phyloP scores from a whole-genome alignment of 2,797 vertebrate species.

The Rallus crepitans region DNA sequence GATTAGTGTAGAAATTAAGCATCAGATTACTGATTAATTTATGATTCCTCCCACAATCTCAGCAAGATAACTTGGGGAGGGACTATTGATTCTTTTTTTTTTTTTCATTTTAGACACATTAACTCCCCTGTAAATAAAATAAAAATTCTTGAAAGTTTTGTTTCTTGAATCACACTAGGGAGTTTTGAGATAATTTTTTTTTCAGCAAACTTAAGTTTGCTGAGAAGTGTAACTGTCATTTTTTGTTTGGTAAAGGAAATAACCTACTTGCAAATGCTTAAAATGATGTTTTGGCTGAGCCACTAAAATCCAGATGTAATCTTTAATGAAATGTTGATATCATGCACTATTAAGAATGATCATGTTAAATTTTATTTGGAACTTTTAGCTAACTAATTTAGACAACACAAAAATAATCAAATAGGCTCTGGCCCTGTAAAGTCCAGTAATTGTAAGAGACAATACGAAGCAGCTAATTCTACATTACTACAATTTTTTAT shows the following conservation, averaged over 20 bases:
- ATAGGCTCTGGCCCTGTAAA: neutral
- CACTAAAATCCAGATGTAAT: neutral
- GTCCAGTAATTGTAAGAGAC: neutral
- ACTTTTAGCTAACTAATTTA: neutral
- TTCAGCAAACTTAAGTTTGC: neutral
- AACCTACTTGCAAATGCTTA: neutral
- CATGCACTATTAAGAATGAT: neutral
- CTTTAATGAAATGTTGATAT: neutral
- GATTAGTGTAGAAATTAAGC: neutral
- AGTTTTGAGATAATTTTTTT: neutral
- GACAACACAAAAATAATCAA: neutral
- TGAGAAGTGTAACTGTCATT: neutral
- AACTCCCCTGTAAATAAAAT: neutral
- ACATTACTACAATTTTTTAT: neutral
- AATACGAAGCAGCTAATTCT: neutral
- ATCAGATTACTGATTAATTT: neutral
- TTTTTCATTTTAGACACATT: neutral
- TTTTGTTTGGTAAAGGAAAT: neutral
- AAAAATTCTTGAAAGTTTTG: neutral
- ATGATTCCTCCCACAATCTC: neutral
- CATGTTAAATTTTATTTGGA: neutral
- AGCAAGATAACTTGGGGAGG: neutral
- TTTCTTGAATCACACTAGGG: neutral
- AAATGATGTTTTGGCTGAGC: neutral
- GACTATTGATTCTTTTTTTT: neutral